These are phyloP conservation scores for Hirudo medicinalis DNA, from an alignment of 1,140 invertebrate species.

Conservation along the genomic window DNA sequence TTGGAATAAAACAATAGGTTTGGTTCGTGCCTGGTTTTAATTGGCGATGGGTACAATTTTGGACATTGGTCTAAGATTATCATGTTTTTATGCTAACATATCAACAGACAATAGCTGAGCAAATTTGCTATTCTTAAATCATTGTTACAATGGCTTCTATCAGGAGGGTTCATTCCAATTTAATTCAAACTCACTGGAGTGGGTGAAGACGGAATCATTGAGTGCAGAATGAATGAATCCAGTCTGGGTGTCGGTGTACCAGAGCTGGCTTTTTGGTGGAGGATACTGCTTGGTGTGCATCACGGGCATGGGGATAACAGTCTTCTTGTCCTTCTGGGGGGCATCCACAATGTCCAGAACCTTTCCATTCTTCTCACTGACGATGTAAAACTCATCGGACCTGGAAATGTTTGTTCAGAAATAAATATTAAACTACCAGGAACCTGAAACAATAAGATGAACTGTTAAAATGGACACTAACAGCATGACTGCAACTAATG, in stretches of 20 bases:
- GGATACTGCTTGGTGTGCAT: conserved; percentile 12
- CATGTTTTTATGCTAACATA: too few species aligned
- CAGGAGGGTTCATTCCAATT: background rate
- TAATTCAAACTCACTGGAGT: background rate
- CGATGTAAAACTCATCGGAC: conserved; percentile 7
- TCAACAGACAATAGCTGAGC: too few species aligned
- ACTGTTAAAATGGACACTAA: too few species aligned
- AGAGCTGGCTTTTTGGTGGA: conserved; percentile 12
- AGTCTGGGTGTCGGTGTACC: conserved; percentile 8
- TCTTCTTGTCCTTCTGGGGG: conserved; percentile 7
- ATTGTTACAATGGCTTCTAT: too few species aligned
- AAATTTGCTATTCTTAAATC: too few species aligned
- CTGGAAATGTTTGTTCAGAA: background rate
- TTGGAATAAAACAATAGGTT: too few species aligned
- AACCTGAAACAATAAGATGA: too few species aligned
- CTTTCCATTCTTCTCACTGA: conserved; percentile 10
- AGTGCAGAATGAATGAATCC: conserved; percentile 13
- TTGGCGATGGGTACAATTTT: too few species aligned
- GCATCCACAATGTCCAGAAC: conserved; percentile 16
- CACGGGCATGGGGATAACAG: background rate
- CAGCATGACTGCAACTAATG: too few species aligned
- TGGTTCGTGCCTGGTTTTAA: too few species aligned
- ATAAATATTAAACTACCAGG: too few species aligned
- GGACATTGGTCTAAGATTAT: too few species aligned
- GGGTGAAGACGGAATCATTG: conserved; percentile 2